These are phyloP conservation scores for Rhinoraja longicauda DNA, from an alignment of 2,797 vertebrate genomes.

Conservation along the genomic window DNA sequence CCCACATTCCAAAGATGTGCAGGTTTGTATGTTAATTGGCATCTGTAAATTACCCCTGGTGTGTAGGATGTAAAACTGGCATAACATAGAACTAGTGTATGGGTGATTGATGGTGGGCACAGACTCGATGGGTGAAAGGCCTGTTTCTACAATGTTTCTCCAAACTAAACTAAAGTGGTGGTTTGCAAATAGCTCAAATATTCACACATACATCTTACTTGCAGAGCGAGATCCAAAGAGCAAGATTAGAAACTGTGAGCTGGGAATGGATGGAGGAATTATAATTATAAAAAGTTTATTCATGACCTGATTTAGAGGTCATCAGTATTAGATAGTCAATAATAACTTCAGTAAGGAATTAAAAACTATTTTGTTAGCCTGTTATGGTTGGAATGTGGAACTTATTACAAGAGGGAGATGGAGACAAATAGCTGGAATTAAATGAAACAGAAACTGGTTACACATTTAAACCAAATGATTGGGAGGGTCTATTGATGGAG, in stretches of 20 bases:
- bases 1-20: no score
- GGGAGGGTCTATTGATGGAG: background rate
- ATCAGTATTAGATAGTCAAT: background rate
- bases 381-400: background rate
- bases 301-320: background rate
- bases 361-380: background rate
- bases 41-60: no score
- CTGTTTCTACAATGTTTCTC: no score
- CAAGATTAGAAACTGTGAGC: background rate
- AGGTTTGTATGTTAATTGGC: no score
- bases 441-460: background rate
- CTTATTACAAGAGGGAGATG: background rate
- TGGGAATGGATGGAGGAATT: background rate
- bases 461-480: background rate
- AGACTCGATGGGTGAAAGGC: no score
- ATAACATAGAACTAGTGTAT: no score
- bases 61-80: no score
- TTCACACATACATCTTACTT: background rate
- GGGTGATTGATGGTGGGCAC: no score
- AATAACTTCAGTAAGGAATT: background rate
- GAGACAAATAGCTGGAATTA: background rate
- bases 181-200: background rate
- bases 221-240: background rate
- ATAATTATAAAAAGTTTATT: background rate
- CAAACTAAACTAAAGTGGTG: no score